Evolutionary conservation across 2,113 vertebrate species (phyloP).

Genomic region (Urocolius indicus): DNA sequence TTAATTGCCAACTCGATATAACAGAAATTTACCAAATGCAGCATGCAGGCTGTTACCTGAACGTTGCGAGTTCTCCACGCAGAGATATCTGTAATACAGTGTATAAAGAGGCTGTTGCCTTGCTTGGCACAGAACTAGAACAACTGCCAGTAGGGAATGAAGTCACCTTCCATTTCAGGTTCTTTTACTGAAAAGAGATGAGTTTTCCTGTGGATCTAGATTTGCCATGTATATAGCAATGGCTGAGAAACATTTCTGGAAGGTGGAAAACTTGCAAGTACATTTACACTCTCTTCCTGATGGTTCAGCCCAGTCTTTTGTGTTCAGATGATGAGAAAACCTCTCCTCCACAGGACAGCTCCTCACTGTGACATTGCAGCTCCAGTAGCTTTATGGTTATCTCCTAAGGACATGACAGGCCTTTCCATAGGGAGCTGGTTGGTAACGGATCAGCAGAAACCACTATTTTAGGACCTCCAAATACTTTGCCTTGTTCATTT

Average conservation of each 20-base stretch:
- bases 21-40: background rate
- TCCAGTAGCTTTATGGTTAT: background rate
- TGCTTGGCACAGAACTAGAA: conserved; percentile 31
- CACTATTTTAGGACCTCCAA: background rate
- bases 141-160: background rate
- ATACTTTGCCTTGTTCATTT: background rate
- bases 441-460: background rate
- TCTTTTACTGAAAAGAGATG: background rate
- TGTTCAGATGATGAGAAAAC: background rate
- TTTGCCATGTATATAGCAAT: background rate
- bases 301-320: fast-evolving
- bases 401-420: background rate
- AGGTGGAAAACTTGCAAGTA: background rate
- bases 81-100: background rate
- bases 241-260: background rate
- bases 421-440: background rate
- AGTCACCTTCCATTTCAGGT: conserved; percentile 54
- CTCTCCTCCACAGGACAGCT: background rate
- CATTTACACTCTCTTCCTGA: background rate
- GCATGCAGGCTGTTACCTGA: background rate
- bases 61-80: background rate
- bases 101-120: background rate
- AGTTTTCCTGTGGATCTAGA: background rate
- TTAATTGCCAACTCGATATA: background rate
- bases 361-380: background rate